Conservation (phyloP, 2,888 invertebrate species). For the Eulithis prunata region DNA sequence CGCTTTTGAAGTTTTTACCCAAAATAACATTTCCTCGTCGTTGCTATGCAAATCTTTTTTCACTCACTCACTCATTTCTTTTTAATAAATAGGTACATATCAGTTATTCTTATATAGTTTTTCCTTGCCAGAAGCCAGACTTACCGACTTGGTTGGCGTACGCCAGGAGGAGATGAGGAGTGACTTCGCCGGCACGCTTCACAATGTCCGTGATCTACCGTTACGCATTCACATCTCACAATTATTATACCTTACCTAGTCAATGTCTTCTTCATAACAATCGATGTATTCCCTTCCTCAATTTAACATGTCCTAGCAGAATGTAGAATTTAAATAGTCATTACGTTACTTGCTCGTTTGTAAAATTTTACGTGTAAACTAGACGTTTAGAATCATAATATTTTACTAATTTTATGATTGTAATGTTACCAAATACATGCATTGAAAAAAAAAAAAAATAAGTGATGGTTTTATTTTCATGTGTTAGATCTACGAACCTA, state of each 20-base stretch:
- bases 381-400: slow-evolving; percentile 31
- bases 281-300: slow-evolving; percentile 32
- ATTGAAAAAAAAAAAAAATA: slow-evolving; percentile 75
- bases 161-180: slow-evolving; percentile 97
- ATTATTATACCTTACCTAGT: slow-evolving; percentile 40
- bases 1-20: too few relatives aligned
- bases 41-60: too few relatives aligned
- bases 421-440: slow-evolving; percentile 79
- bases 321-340: slow-evolving; percentile 10
- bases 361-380: slow-evolving; percentile 25
- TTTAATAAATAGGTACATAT: too few relatives aligned
- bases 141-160: slow-evolving; percentile 89
- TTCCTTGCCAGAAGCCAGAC: slow-evolving; percentile 74
- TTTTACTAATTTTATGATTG: slow-evolving; percentile 45
- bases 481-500: too few relatives aligned
- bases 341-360: slow-evolving; percentile 23
- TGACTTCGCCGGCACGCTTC: slow-evolving; percentile 72
- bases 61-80: too few relatives aligned
- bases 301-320: slow-evolving; percentile 12
- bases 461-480: slow-evolving; percentile 62
- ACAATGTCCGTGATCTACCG: slow-evolving; percentile 63
- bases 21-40: too few relatives aligned
- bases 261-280: slow-evolving; percentile 30
- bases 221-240: slow-evolving; percentile 80
- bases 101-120: not conserved